These are phyloP conservation scores for Parauchenoglanis punctatus DNA, from an alignment of 2,797 vertebrate species.

Conservation along the genomic window DNA sequence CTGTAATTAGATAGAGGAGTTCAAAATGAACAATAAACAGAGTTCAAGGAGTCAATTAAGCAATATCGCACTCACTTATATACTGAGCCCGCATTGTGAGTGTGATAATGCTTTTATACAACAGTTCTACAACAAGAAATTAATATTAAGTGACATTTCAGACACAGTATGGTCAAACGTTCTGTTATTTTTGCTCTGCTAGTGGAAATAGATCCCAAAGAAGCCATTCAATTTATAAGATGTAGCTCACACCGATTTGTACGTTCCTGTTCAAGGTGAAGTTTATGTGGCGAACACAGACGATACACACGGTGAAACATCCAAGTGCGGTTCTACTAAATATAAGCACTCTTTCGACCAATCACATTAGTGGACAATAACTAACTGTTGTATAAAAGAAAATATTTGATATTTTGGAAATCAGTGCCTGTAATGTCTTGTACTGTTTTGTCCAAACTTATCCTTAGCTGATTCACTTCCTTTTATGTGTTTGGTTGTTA, in stretches of 20 bases:
- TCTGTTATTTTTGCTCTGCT: neutral
- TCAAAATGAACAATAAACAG: neutral
- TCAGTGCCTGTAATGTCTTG: neutral
- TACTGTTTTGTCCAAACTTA: neutral
- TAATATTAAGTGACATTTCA: neutral
- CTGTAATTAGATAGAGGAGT: neutral
- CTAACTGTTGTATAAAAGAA: neutral
- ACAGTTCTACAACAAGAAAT: neutral
- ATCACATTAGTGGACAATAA: neutral
- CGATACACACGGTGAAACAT: neutral
- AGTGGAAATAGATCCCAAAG: neutral
- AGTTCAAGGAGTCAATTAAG: neutral
- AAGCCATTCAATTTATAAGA: neutral
- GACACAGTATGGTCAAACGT: neutral
- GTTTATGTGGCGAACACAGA: neutral
- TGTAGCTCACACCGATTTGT: too few relatives aligned
- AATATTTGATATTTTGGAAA: constrained; percentile 3
- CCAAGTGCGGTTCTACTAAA: neutral
- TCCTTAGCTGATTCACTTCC: neutral
- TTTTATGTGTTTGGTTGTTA: neutral
- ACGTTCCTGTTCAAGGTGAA: neutral
- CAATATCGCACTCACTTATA: neutral
- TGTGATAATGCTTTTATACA: neutral
- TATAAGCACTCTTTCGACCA: neutral
- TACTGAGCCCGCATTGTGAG: neutral